Conservation (phyloP, 2,888 invertebrate genomes). For the Drosophila pullipes region DNA sequence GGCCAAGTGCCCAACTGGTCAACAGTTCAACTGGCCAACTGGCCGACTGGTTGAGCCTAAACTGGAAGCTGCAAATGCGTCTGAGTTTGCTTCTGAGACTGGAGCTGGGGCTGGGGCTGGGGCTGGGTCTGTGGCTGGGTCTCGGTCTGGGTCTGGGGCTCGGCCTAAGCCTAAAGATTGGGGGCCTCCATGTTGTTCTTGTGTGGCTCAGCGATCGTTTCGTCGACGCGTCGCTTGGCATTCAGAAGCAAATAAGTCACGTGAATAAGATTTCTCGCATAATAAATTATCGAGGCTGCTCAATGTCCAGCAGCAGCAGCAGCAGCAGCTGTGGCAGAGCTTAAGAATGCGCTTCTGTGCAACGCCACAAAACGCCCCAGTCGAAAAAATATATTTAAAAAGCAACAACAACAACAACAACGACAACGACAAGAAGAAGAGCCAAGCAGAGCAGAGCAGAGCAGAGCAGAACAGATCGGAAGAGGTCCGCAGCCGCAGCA, state of each 20-base stretch:
- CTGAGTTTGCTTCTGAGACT: not conserved
- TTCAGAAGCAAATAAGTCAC: slow-evolving; percentile 84
- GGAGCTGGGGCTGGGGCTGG: not conserved
- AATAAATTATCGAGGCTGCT: slow-evolving; percentile 82
- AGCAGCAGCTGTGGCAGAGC: slow-evolving; percentile 34
- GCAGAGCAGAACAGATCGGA: slow-evolving; percentile 25
- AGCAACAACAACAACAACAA: not conserved
- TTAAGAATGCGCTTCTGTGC: slow-evolving; percentile 80
- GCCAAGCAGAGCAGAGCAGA: not conserved
- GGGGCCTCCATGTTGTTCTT: slow-evolving; percentile 44
- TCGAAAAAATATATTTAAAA: not conserved
- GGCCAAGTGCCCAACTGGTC: slow-evolving; percentile 45
- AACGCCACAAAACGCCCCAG: slow-evolving; percentile 51
- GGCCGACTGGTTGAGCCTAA: slow-evolving; percentile 35
- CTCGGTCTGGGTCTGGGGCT: slow-evolving; percentile 5
- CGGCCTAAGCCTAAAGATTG: slow-evolving; percentile 8
- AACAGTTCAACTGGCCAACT: slow-evolving; percentile 44
- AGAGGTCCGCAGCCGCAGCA: slow-evolving; percentile 19
- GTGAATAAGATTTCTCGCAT: slow-evolving; percentile 84
- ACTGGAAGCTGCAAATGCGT: slow-evolving; percentile 1
- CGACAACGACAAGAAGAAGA: slow-evolving; percentile 4
- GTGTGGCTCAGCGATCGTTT: slow-evolving; percentile 57
- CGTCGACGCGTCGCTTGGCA: slow-evolving; percentile 45
- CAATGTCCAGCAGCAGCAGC: slow-evolving; percentile 27
- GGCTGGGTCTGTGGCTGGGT: not conserved